phyloP scores from a whole-genome alignment of 2,797 vertebrate genomes.

The Psittacula derbiana region DNA sequence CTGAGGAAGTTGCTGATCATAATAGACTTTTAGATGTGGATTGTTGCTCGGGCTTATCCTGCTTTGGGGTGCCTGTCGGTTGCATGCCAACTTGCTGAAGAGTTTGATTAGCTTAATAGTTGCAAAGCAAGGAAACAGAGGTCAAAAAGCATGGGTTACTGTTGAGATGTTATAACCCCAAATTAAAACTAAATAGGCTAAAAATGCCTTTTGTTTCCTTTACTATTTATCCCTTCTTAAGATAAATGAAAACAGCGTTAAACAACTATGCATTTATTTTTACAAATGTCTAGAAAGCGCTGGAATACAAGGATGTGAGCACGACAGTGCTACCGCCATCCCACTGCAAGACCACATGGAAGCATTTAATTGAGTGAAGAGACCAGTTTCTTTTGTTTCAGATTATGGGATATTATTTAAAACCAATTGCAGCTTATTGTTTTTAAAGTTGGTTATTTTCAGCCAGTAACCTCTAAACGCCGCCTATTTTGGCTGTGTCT shows the following conservation, averaged over 20 bases:
- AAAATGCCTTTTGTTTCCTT: not conserved
- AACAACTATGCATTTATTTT: not conserved
- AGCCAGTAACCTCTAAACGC: not conserved
- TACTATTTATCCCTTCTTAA: not conserved
- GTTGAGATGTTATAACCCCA: not conserved
- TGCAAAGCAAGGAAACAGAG: not conserved
- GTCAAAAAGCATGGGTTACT: not conserved
- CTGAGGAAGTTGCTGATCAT: not conserved
- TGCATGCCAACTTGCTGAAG: fast-evolving
- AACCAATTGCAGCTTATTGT: not conserved
- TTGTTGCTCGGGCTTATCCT: not conserved
- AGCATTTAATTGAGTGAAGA: not conserved
- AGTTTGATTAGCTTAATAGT: not conserved
- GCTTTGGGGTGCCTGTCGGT: not conserved
- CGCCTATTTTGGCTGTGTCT: not conserved
- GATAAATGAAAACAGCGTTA: not conserved
- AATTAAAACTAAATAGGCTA: not conserved
- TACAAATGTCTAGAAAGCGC: not conserved
- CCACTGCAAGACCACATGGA: not conserved
- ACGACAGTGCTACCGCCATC: not conserved
- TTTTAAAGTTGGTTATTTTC: constrained; percentile 9
- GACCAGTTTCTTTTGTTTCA: not conserved
- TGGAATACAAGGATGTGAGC: not conserved
- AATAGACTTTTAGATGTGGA: not conserved
- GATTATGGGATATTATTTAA: not conserved